A percentile compares a stretch with the other conserved stretches of the same genome.
These are phyloP conservation scores for Sphaerophoria rueppellii DNA, from an alignment of 2,888 invertebrate genomes.

Conservation along the genomic window DNA sequence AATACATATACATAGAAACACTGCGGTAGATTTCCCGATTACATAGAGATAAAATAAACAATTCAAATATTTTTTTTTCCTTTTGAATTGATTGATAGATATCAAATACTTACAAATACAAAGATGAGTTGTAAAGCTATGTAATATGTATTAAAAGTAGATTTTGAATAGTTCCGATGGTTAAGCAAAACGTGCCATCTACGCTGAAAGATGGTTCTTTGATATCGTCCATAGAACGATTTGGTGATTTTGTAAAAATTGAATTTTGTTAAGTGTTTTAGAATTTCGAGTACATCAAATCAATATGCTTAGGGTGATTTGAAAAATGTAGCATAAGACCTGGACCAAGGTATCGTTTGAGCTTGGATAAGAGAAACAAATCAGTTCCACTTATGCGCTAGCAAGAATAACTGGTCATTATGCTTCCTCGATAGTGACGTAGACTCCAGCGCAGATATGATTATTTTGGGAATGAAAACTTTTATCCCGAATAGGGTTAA, in stretches of 20 bases:
- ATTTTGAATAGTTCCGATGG: constrained; percentile 13
- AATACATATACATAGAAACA: background rate
- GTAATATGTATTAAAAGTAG: background rate
- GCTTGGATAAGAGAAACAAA: too few relatives aligned
- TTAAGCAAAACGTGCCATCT: constrained; percentile 32
- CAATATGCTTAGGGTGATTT: too few relatives aligned
- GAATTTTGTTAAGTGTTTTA: too few relatives aligned
- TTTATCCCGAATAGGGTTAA: too few relatives aligned
- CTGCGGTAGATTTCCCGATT: constrained; percentile 36
- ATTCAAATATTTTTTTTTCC: constrained; percentile 14
- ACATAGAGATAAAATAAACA: constrained; percentile 28
- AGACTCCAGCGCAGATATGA: too few relatives aligned
- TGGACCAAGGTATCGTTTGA: too few relatives aligned
- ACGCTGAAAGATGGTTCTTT: background rate
- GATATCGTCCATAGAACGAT: background rate
- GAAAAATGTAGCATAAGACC: too few relatives aligned
- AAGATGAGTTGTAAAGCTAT: background rate
- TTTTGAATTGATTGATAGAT: constrained; percentile 23
- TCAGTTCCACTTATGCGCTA: too few relatives aligned
- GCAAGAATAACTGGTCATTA: too few relatives aligned
- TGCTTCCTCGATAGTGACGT: too few relatives aligned
- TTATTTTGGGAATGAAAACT: too few relatives aligned
- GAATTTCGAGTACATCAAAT: too few relatives aligned
- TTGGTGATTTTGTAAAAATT: background rate
- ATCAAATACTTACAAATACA: background rate